A percentile compares a stretch with the other conserved stretches of the same genome.
These are phyloP conservation scores for Oithona nana DNA, from an alignment of 2,888 invertebrate genomes.

Conservation along the genomic window DNA sequence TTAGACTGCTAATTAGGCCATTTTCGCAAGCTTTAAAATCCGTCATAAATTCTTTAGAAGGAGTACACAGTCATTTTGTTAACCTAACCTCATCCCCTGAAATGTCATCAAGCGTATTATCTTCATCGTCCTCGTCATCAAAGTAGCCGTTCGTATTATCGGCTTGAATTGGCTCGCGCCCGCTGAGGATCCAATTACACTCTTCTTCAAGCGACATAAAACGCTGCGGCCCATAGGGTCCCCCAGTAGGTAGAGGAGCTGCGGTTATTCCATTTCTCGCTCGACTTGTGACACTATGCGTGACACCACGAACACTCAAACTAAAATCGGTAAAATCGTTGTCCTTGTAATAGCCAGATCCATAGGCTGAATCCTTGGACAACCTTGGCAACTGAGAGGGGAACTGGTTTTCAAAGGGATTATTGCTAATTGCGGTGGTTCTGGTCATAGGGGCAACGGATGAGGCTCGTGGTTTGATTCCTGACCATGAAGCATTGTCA, in stretches of 20 bases:
- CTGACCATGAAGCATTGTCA: background rate
- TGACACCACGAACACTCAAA: background rate
- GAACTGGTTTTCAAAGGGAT: background rate
- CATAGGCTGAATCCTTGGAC: background rate
- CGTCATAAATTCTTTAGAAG: background rate
- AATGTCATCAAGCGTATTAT: conserved; percentile 15
- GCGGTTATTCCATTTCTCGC: background rate
- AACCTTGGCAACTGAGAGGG: background rate
- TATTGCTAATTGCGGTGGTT: too few species aligned
- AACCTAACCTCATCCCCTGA: conserved; percentile 17
- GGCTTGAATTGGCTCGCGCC: background rate
- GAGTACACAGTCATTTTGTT: background rate
- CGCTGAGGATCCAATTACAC: conserved; percentile 16
- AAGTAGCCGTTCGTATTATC: background rate
- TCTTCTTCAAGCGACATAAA: conserved; percentile 16
- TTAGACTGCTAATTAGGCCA: too few species aligned
- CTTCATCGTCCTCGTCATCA: conserved; percentile 7
- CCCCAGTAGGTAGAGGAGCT: background rate
- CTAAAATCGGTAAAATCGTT: background rate
- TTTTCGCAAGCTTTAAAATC: background rate
- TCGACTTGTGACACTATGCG: background rate
- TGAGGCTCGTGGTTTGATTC: background rate
- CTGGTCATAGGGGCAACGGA: conserved; percentile 2
- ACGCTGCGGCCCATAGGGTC: background rate
- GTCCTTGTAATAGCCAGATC: background rate